Conservation (phyloP, 2,888 invertebrate genomes). For the Cheilosia grossa region DNA sequence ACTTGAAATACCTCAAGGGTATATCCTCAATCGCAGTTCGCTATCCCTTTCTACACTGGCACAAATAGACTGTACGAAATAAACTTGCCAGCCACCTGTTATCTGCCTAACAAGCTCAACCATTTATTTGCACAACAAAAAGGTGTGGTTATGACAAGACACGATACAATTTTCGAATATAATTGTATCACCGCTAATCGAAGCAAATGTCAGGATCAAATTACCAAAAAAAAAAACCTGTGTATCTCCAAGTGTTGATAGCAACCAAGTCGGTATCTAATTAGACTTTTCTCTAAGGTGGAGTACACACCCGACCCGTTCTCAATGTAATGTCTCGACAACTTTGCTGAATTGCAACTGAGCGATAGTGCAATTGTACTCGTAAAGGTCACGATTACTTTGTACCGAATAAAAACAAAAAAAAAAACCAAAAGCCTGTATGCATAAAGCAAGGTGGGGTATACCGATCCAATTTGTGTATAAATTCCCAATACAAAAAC, state of each 20-base stretch:
- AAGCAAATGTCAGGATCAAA: conserved; percentile 11
- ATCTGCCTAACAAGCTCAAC: conserved; percentile 38
- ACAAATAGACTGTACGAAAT: no score
- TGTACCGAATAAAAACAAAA: conserved; percentile 5
- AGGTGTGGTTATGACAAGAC: conserved; percentile 69
- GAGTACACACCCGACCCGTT: conserved; percentile 9
- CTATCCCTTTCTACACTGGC: no score
- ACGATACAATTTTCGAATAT: conserved; percentile 36
- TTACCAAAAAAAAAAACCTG: background rate
- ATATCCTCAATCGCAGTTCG: no score
- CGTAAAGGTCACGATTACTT: conserved; percentile 59
- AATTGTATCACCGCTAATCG: conserved; percentile 60
- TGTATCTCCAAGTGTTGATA: background rate
- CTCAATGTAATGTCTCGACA: conserved; percentile 63
- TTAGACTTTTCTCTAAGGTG: background rate
- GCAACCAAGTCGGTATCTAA: background rate
- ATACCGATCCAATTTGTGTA: conserved; percentile 50
- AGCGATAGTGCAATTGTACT: conserved; percentile 5
- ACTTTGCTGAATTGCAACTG: conserved; percentile 23
- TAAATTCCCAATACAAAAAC: background rate
- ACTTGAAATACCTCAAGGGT: no score
- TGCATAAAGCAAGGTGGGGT: conserved; percentile 40
- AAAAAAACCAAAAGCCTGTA: background rate
- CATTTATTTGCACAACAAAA: conserved; percentile 29
- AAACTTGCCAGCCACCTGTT: conserved; percentile 31